These are phyloP conservation scores for Agrotis ipsilon DNA, from an alignment of 2,888 invertebrate species.

Conservation along the genomic window DNA sequence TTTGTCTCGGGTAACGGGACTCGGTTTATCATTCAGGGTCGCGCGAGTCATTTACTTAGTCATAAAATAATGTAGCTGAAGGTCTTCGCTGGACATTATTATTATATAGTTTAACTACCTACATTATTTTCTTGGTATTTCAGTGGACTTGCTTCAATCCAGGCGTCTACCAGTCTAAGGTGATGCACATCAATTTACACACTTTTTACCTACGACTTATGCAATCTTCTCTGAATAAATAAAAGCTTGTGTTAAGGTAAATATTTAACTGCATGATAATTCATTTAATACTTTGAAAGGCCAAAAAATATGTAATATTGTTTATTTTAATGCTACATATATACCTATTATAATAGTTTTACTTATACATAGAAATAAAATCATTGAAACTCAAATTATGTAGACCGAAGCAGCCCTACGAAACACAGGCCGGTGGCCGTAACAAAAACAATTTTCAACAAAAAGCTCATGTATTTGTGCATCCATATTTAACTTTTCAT, in stretches of 20 bases:
- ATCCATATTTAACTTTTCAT: conserved; percentile 34
- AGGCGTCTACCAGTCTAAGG: conserved; percentile 2
- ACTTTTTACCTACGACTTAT: neutral
- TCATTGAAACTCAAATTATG: neutral
- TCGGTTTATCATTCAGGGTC: conserved; percentile 77
- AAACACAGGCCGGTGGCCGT: conserved; percentile 4
- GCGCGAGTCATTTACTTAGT: conserved; percentile 68
- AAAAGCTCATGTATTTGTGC: conserved; percentile 28
- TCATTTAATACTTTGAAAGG: neutral
- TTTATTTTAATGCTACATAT: no score
- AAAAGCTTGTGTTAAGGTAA: neutral
- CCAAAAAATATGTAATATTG: no score
- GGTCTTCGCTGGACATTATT: conserved; percentile 26
- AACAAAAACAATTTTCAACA: conserved; percentile 30
- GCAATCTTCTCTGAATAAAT: neutral
- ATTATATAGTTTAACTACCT: conserved; percentile 4
- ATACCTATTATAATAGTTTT: no score
- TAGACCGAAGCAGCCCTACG: conserved; percentile 40
- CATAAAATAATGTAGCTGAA: conserved; percentile 55
- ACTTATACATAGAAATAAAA: neutral
- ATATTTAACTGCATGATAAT: neutral
- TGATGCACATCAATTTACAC: no score
- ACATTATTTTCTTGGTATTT: conserved; percentile 15
- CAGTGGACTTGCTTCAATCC: neutral
- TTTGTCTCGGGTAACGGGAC: conserved; percentile 80